Evolutionary conservation across 1,140 invertebrate species (phyloP).

Genomic region (Myzus persicae): DNA sequence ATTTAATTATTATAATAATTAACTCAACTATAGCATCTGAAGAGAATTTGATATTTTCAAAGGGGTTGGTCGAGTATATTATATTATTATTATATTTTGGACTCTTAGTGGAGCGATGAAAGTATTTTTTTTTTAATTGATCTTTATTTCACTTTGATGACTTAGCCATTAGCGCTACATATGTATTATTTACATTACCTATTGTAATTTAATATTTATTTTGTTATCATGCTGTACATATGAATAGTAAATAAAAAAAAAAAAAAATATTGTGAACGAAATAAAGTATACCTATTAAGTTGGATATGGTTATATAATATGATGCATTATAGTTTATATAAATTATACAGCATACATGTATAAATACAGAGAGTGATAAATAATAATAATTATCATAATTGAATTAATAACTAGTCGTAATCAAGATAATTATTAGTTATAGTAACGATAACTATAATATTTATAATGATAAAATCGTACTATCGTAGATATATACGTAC

Average conservation of each 20-base stretch:
- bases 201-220: neutral
- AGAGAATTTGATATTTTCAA: neutral
- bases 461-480: no score
- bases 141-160: neutral
- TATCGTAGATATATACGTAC: no score
- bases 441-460: no score
- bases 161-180: neutral
- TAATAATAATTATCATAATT: no score
- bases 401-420: no score
- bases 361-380: no score
- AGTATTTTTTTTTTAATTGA: neutral
- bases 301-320: no score
- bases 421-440: no score
- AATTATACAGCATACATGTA: no score
- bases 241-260: neutral
- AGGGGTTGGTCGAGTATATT: neutral
- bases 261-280: neutral
- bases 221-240: neutral
- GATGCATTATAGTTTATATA: no score
- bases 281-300: no score
- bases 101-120: neutral
- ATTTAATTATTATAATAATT: neutral
- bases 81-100: neutral
- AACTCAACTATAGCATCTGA: neutral
- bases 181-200: neutral